phyloP scores from a whole-genome alignment of 2,113 vertebrate genomes.

The Tympanuchus pallidicinctus region DNA sequence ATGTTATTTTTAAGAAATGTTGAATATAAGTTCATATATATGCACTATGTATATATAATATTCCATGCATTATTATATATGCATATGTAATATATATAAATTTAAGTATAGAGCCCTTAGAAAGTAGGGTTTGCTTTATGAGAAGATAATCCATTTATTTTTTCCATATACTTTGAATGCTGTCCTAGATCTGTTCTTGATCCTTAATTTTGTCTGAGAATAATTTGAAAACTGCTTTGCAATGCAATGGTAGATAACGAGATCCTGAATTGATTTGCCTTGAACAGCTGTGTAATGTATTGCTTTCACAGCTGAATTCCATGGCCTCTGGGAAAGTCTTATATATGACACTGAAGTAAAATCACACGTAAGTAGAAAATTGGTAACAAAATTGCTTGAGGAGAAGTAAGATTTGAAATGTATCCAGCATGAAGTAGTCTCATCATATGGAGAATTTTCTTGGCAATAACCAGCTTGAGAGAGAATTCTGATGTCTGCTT shows the following conservation, averaged over 20 bases:
- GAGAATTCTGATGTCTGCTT: background rate
- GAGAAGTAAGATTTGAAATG: background rate
- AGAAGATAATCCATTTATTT: background rate
- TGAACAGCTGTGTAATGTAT: background rate
- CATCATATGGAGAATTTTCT: background rate
- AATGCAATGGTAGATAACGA: background rate
- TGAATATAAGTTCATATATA: background rate
- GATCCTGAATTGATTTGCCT: background rate
- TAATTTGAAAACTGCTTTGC: background rate
- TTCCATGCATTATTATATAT: too few species aligned
- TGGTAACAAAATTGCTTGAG: background rate
- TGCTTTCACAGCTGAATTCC: conserved; percentile 88
- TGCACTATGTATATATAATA: too few species aligned
- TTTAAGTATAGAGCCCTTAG: background rate
- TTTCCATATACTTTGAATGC: background rate
- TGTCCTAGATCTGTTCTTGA: background rate
- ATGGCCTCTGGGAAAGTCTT: conserved; percentile 97
- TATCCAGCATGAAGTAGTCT: background rate
- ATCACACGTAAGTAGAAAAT: conserved; percentile 84
- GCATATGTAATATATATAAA: too few species aligned
- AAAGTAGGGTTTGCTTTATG: background rate
- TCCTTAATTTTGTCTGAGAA: background rate
- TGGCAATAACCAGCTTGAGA: background rate
- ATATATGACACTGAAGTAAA: conserved; percentile 93
- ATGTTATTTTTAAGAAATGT: background rate